Evolutionary conservation across 2,113 vertebrate genomes (phyloP).

Genomic region (Lethenteron reissneri): DNA sequence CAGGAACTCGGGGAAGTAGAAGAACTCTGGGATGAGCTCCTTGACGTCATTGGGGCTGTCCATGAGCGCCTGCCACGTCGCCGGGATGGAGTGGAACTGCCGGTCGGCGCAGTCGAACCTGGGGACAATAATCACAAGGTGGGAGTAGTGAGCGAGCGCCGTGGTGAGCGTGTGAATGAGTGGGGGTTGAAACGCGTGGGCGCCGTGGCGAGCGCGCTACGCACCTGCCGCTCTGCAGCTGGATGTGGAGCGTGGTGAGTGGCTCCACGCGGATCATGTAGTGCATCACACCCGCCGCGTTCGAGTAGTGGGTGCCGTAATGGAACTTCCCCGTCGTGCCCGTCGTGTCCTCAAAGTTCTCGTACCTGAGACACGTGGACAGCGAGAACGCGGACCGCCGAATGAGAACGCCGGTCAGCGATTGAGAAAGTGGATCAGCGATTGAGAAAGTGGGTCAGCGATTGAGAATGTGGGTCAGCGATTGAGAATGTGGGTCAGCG

Average conservation of each 20-base stretch:
- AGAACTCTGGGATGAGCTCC: constrained; percentile 92
- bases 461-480: too few species aligned
- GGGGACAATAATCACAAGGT: not conserved
- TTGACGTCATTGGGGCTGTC: constrained; percentile 88
- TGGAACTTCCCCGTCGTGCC: constrained; percentile 88
- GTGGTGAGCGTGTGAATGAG: not conserved
- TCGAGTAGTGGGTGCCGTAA: constrained; percentile 96
- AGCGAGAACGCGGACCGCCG: too few species aligned
- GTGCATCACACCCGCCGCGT: constrained; percentile 94
- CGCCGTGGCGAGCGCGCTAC: constrained; percentile 2
- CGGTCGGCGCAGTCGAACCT: constrained; percentile 92
- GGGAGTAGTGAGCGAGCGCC: not conserved
- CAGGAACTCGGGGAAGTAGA: constrained; percentile 82
- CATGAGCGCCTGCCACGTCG: constrained; percentile 84
- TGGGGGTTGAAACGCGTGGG: not conserved
- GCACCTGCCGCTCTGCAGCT: constrained; percentile 84
- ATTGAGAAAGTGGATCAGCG: too few species aligned
- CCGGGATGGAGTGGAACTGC: constrained; percentile 80
- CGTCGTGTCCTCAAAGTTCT: constrained; percentile 84
- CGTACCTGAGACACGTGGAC: constrained; percentile 31
- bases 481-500: too few species aligned
- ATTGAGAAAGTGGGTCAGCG: too few species aligned
- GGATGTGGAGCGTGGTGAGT: constrained; percentile 79
- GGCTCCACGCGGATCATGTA: constrained; percentile 95
- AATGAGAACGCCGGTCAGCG: not conserved